Evolutionary conservation across 2,113 vertebrate genomes (phyloP), one percentile per base, ranked within the genome.

Genomic region (Callorhinus ursinus): DNA sequence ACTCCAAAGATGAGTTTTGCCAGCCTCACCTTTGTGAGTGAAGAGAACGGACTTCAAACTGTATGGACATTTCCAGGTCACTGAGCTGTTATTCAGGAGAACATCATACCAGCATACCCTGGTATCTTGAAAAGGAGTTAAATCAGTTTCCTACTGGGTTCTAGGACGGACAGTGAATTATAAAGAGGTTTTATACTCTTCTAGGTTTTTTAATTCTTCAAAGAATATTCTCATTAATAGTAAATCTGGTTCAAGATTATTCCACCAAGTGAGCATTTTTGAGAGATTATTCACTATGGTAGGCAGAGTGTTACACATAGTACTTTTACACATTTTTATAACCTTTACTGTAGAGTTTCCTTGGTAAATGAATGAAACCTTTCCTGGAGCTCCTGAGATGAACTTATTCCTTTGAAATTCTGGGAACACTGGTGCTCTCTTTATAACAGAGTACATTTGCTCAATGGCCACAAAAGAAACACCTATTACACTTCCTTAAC

Each of bases 381-480:
- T 97, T 91, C 46, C 76, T 86, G 39, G 59, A 96, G 71, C 82
- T 46, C n/a, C 57, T 71, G 72, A 96, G 53, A 79, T 96, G 19
- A 95, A 91, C 21, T 77, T 55, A 88, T 53, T 92, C 55, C n/a
- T 88, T 94, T 93, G 59, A 95, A 87, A 65, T 89, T 91, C 36
- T 71, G 33, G 67, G 8, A 79, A 83, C 3, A 33, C 36, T 51
- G 22, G 14, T 22, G 1, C 55, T 94, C 18, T 94, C 31, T 67
- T 93, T 53, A 57, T 59, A 93, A 82, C 7, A 72, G 21, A 79
- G 42, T 76, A 77, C 8, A 88, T 97, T 97, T 96, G 24, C 42
- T 92, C 53, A 46, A 61, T 26, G 49, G 36, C 31, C 81, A 61
- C 36, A 85, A 67, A 91, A 65, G 26, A 61, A 88, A 39, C 4